These are phyloP conservation scores for Eulemur rubriventer DNA, from an alignment of 2,797 vertebrate species.

Conservation along the genomic window DNA sequence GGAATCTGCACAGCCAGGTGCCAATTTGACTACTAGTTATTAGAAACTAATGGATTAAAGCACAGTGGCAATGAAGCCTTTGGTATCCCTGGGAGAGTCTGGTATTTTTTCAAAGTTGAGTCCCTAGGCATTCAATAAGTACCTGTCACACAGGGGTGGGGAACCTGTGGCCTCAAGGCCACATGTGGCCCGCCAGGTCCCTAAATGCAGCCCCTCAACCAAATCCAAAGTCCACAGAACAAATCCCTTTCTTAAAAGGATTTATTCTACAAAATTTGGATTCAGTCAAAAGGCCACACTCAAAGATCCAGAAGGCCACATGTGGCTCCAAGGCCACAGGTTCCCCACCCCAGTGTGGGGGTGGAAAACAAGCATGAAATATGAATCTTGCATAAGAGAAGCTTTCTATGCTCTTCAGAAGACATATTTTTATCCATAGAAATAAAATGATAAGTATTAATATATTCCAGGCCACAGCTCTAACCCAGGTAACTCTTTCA, in stretches of 20 bases:
- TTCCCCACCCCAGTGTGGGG: not conserved
- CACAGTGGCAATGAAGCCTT: not conserved
- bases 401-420: not conserved
- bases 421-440: not conserved
- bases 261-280: too few species aligned
- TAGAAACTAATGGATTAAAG: not conserved
- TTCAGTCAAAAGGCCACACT: too few species aligned
- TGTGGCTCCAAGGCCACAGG: too few species aligned
- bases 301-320: too few species aligned
- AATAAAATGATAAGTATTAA: not conserved
- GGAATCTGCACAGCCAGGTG: not conserved
- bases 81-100: not conserved
- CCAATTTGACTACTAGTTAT: not conserved
- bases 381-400: not conserved
- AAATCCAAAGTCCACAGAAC: too few species aligned
- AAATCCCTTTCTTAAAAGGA: too few species aligned
- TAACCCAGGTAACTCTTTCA: not conserved
- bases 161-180: too few species aligned
- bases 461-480: not conserved
- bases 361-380: not conserved
- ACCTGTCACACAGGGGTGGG: not conserved
- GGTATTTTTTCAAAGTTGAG: not conserved
- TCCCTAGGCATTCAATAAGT: not conserved
- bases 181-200: too few species aligned
- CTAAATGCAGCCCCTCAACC: too few species aligned